Conservation (phyloP, 1,140 invertebrate genomes). For the Drosophila willistoni region DNA sequence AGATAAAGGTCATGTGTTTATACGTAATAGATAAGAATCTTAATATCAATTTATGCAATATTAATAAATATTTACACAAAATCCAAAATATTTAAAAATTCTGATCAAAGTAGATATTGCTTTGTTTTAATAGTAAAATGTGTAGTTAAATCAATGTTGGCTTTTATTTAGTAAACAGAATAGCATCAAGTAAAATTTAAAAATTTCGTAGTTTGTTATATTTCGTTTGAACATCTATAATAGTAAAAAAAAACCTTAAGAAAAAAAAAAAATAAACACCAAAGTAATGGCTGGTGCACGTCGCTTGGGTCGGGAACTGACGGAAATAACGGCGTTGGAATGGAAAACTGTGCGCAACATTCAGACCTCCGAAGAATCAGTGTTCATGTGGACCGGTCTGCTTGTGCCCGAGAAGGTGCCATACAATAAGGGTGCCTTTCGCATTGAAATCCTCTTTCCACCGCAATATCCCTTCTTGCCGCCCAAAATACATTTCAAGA, state of each 20-base stretch:
- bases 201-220: not conserved
- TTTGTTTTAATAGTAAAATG: too few species aligned
- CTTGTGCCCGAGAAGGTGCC: constrained; percentile 97
- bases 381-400: constrained; percentile 96
- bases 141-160: not conserved
- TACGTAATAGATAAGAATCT: not conserved
- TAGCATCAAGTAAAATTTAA: not conserved
- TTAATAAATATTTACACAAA: not conserved
- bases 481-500: constrained; percentile 98
- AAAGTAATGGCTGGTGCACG: constrained; percentile 87
- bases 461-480: constrained; percentile 99
- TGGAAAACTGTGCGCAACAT: constrained; percentile 95
- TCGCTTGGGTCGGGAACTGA: constrained; percentile 91
- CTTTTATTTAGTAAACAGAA: not conserved
- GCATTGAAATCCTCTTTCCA: constrained; percentile 98
- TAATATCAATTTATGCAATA: not conserved
- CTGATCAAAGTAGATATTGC: too few species aligned
- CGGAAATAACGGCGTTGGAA: constrained; percentile 90
- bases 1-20: constrained; percentile 2
- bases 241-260: not conserved
- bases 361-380: constrained; percentile 95
- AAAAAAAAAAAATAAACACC: too few species aligned
- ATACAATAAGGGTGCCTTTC: constrained; percentile 99
- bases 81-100: not conserved
- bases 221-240: not conserved